Conservation (phyloP, 2,797 vertebrate genomes). For the Pangasius krempfi region DNA sequence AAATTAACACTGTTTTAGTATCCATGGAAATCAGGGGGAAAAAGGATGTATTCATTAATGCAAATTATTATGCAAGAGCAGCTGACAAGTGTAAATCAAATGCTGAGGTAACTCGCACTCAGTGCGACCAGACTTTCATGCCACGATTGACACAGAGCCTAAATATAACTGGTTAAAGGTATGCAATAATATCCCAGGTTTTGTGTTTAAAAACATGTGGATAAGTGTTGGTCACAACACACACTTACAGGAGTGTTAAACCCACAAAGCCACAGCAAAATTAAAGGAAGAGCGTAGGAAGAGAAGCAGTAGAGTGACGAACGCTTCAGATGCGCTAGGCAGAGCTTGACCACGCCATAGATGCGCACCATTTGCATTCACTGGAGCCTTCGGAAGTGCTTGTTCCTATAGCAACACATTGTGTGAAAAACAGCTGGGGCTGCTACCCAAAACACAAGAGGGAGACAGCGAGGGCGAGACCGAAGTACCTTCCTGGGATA, state of each 20-base stretch:
- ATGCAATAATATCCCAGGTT: neutral
- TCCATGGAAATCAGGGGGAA: neutral
- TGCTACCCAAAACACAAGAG: slow-evolving; percentile 37
- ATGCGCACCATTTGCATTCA: slow-evolving; percentile 10
- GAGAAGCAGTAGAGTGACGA: slow-evolving; percentile 31
- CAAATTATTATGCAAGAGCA: neutral
- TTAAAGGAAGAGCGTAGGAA: slow-evolving; percentile 10
- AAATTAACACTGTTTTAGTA: neutral
- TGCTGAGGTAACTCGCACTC: too few relatives aligned
- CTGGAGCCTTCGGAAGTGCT: slow-evolving; percentile 20
- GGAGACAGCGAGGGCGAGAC: slow-evolving; percentile 29
- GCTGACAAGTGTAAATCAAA: too few relatives aligned
- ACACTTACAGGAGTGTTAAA: neutral
- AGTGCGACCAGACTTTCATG: neutral
- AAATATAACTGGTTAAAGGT: neutral
- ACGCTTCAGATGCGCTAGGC: slow-evolving; percentile 45
- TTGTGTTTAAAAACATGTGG: neutral
- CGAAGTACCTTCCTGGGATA: slow-evolving; percentile 49
- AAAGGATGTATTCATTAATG: neutral
- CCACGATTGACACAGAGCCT: neutral
- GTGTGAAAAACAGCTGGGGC: slow-evolving; percentile 44
- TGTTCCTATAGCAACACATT: slow-evolving; percentile 48
- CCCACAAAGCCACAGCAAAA: neutral
- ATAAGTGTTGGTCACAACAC: neutral
- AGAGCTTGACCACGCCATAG: slow-evolving; percentile 43